Percentiles rank a stretch among this genome's conserved stretches.
Conservation (phyloP, 2,888 invertebrate species). For the Scelioninae gen. 1 region DNA sequence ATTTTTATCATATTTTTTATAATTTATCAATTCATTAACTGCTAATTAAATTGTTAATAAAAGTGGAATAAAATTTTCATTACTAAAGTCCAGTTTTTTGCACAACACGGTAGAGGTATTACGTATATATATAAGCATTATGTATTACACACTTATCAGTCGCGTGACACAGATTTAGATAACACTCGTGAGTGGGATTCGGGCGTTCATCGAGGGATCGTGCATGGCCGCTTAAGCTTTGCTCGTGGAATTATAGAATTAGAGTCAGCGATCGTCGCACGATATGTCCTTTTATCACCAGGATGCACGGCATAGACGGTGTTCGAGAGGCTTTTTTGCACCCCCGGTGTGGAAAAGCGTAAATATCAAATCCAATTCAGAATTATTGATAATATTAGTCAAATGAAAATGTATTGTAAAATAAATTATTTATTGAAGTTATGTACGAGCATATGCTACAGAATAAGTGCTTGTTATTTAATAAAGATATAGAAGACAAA, state of each 20-base stretch:
- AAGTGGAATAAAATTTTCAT: background rate
- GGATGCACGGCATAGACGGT: constrained; percentile 55
- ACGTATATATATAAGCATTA: constrained; percentile 44
- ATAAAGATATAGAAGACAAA: too few species aligned
- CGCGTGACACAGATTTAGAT: constrained; percentile 79
- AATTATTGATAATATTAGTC: constrained; percentile 52
- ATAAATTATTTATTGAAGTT: constrained; percentile 19
- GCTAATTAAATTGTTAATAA: background rate
- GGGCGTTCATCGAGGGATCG: constrained; percentile 66
- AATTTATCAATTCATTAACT: background rate
- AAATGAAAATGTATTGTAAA: constrained; percentile 24
- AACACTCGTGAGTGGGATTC: constrained; percentile 72
- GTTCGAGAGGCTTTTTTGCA: constrained; percentile 51
- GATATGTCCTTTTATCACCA: constrained; percentile 78
- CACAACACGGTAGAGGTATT: constrained; percentile 2
- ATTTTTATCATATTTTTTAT: too few species aligned
- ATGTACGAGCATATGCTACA: too few species aligned
- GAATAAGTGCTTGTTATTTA: too few species aligned
- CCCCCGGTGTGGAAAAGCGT: constrained; percentile 48
- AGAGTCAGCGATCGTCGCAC: constrained; percentile 75
- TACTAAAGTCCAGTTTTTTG: constrained; percentile 17
- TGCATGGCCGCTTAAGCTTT: constrained; percentile 73
- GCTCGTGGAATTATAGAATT: constrained; percentile 78
- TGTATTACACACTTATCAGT: constrained; percentile 67
- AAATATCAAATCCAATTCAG: constrained; percentile 46